Percentiles rank a stretch among this genome's conserved stretches.
phyloP scores from a whole-genome alignment of 2,113 vertebrate genomes.

The Turdus rufiventris region DNA sequence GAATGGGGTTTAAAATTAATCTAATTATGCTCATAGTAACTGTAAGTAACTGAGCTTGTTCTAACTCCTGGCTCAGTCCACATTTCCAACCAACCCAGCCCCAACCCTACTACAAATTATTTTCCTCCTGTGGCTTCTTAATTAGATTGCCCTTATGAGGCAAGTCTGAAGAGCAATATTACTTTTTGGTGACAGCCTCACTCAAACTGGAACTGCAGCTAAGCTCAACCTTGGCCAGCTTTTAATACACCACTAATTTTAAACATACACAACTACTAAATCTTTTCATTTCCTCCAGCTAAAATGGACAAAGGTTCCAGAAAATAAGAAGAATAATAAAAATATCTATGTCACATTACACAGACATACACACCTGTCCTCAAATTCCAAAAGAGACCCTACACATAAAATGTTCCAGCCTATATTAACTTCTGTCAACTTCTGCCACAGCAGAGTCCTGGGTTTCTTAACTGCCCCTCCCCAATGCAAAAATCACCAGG shows the following conservation, averaged over 20 bases:
- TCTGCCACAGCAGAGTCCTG: background rate
- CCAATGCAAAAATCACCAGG: background rate
- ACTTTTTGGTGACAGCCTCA: background rate
- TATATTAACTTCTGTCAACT: background rate
- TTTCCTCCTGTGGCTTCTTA: background rate
- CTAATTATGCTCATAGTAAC: slow-evolving; percentile 5
- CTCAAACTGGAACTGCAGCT: background rate
- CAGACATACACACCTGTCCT: background rate
- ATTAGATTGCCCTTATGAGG: background rate
- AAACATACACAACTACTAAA: background rate
- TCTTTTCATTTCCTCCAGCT: background rate
- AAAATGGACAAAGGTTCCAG: background rate
- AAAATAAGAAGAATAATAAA: background rate
- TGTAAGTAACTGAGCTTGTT: background rate
- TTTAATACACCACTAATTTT: background rate
- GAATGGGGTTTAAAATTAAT: slow-evolving; percentile 15
- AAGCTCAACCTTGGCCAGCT: background rate
- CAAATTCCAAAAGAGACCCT: background rate
- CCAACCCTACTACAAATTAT: background rate
- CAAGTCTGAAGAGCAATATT: background rate
- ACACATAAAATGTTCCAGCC: background rate
- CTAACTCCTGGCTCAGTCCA: background rate
- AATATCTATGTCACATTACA: background rate
- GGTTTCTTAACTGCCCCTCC: background rate
- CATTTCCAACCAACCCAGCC: background rate